These are phyloP conservation scores for Pangasius mekongensis DNA, from an alignment of 2,797 vertebrate species.

Conservation along the genomic window DNA sequence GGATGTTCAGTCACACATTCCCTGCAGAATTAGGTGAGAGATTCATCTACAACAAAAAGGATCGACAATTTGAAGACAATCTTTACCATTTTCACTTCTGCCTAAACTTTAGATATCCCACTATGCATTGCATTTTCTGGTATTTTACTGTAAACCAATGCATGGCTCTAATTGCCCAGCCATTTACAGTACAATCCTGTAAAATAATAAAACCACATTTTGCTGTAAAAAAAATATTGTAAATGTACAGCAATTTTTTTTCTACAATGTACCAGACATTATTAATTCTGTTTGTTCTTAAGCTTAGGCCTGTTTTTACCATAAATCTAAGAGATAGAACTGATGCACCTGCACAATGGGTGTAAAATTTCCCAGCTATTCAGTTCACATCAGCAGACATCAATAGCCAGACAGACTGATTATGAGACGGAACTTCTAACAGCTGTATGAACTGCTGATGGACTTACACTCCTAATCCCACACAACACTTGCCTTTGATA, in stretches of 20 bases:
- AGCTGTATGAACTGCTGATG: slow-evolving; percentile 48
- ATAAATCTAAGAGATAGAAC: slow-evolving; percentile 29
- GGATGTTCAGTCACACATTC: slow-evolving; percentile 9
- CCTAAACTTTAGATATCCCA: not conserved
- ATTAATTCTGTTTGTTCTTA: slow-evolving; percentile 17
- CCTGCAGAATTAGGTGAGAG: not conserved
- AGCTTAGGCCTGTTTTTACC: not conserved
- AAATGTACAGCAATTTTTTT: not conserved
- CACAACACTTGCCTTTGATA: slow-evolving; percentile 49
- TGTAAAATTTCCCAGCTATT: slow-evolving; percentile 32
- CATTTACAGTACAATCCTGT: not conserved
- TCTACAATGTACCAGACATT: not conserved
- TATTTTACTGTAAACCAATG: not conserved
- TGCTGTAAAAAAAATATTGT: not conserved
- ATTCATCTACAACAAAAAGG: not conserved
- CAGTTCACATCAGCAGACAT: slow-evolving; percentile 41
- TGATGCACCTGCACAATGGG: slow-evolving; percentile 17
- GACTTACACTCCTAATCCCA: slow-evolving; percentile 46
- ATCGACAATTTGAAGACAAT: not conserved
- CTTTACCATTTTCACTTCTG: not conserved
- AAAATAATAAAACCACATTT: not conserved
- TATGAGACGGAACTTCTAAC: slow-evolving; percentile 33
- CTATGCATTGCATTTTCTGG: not conserved
- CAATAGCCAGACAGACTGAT: slow-evolving; percentile 47
- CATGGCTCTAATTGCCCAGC: not conserved